Percentiles rank a stretch among this genome's conserved stretches.
phyloP scores from a whole-genome alignment of 2,888 invertebrate genomes.

The Amphipyra tragopoginis region DNA sequence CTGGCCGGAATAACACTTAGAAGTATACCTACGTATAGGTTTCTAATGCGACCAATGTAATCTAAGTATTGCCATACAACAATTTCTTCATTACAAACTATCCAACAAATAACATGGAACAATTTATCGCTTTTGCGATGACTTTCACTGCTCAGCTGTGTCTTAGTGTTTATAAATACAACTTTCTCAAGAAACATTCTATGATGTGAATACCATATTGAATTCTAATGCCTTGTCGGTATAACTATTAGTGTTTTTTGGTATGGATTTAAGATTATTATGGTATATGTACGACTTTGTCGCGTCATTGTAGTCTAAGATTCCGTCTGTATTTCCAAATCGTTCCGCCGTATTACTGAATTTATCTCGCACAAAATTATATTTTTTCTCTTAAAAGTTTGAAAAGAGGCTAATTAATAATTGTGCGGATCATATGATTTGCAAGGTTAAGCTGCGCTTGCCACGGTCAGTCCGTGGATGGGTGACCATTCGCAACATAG shows the following conservation, averaged over 20 bases:
- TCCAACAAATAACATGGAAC: conserved; percentile 45
- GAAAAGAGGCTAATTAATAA: no score
- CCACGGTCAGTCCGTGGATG: no score
- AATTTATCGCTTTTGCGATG: conserved; percentile 56
- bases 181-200: conserved; percentile 59
- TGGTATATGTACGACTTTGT: no score
- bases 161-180: conserved; percentile 57
- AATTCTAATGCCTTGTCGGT: conserved; percentile 28
- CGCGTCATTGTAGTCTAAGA: no score
- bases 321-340: no score
- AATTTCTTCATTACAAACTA: conserved; percentile 29
- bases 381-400: no score
- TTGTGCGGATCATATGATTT: no score
- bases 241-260: conserved; percentile 14
- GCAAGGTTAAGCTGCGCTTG: no score
- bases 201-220: conserved; percentile 48
- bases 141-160: conserved; percentile 59
- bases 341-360: no score
- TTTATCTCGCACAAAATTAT: no score
- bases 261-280: not conserved
- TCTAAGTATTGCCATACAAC: conserved; percentile 16
- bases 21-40: not conserved
- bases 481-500: no score
- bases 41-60: conserved; percentile 8
- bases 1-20: not conserved